Percentiles rank a stretch among this genome's conserved stretches.
phyloP scores from a whole-genome alignment of 2,797 vertebrate genomes.

The Onychomys leucogaster region DNA sequence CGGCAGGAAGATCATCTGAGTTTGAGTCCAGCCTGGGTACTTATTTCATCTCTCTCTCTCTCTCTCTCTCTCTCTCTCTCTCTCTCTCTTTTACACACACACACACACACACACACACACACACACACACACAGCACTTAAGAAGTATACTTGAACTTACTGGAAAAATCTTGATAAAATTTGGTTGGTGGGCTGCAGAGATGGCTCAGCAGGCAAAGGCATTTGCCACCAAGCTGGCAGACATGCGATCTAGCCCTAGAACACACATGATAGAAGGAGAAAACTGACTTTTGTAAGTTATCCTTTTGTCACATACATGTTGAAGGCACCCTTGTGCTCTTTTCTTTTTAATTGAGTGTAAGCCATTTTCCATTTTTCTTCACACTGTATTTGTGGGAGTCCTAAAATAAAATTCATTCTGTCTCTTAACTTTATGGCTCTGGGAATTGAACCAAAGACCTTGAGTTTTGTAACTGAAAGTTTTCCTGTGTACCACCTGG shows the following conservation, averaged over 20 bases:
- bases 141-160: background rate
- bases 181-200: background rate
- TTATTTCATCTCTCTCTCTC: background rate
- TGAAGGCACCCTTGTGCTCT: background rate
- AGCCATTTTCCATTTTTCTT: constrained; percentile 29
- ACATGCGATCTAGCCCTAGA: background rate
- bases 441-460: background rate
- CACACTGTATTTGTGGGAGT: constrained; percentile 23
- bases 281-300: background rate
- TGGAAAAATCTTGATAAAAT: constrained; percentile 52
- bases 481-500: too few relatives aligned
- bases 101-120: background rate
- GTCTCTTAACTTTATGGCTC: background rate
- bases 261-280: background rate
- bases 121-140: background rate
- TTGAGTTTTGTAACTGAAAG: background rate
- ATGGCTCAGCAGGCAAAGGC: background rate
- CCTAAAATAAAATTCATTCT: constrained; percentile 21
- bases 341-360: background rate
- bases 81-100: too few relatives aligned
- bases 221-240: background rate
- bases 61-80: too few relatives aligned
- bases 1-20: background rate
- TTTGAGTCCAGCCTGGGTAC: background rate
- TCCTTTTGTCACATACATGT: too few relatives aligned